Percentiles rank a stretch among this genome's conserved stretches.
These are phyloP conservation scores for Magallana angulata DNA, from an alignment of 1,140 invertebrate species.

Conservation along the genomic window DNA sequence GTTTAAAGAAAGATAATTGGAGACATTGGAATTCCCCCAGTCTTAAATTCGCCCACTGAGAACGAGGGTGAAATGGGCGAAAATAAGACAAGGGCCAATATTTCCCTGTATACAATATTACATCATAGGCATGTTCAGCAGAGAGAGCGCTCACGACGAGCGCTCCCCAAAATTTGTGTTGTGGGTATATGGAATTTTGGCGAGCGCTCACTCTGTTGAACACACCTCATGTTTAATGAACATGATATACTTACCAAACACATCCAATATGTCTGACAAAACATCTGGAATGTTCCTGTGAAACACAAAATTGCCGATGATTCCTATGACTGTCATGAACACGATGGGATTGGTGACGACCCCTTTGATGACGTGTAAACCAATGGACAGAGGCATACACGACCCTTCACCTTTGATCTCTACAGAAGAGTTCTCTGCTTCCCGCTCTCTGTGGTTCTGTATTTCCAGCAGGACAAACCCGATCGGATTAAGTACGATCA, in stretches of 20 bases:
- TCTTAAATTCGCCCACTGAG: too few species aligned
- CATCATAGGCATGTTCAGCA: too few species aligned
- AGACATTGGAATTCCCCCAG: too few species aligned
- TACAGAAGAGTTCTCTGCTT: neutral
- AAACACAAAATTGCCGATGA: slow-evolving; percentile 91
- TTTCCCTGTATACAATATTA: too few species aligned
- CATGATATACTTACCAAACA: slow-evolving; percentile 75
- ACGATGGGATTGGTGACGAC: slow-evolving; percentile 93
- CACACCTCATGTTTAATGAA: too few species aligned
- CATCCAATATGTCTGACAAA: slow-evolving; percentile 87
- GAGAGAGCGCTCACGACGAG: too few species aligned
- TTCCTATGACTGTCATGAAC: slow-evolving; percentile 94
- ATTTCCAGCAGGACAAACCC: slow-evolving; percentile 95
- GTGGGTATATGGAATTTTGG: too few species aligned
- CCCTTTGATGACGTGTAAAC: slow-evolving; percentile 82
- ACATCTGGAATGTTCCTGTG: slow-evolving; percentile 87
- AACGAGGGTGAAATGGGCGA: too few species aligned
- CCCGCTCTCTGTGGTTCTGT: slow-evolving; percentile 81
- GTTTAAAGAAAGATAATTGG: too few species aligned
- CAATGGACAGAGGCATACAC: slow-evolving; percentile 34
- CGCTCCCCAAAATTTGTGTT: too few species aligned
- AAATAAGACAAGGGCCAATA: too few species aligned
- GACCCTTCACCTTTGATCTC: slow-evolving; percentile 11
- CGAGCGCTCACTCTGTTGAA: too few species aligned
- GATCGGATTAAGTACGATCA: slow-evolving; percentile 95